Percentiles rank a stretch among this genome's conserved stretches.
These are phyloP conservation scores for Semaprochilodus insignis DNA, from an alignment of 2,797 vertebrate species.

Conservation along the genomic window DNA sequence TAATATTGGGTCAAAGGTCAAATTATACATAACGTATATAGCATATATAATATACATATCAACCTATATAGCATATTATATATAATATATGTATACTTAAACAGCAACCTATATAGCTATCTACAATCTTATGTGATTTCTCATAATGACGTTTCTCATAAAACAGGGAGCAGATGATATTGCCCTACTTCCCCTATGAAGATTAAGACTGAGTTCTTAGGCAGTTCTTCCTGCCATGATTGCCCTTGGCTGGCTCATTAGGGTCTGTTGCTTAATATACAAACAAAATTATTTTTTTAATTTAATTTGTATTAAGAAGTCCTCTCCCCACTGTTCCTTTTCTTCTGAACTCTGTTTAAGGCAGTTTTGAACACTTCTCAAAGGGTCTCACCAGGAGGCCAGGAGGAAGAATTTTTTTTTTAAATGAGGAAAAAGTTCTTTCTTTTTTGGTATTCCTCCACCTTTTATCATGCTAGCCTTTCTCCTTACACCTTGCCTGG, in stretches of 20 bases:
- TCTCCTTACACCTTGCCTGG: constrained; percentile 80
- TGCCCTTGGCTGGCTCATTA: background rate
- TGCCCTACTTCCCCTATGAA: no score
- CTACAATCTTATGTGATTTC: no score
- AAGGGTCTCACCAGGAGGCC: constrained; percentile 28
- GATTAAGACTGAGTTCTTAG: no score
- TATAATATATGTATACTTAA: no score
- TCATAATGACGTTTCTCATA: no score
- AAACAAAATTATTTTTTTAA: background rate
- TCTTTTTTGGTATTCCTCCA: constrained; percentile 61
- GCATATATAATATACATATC: no score
- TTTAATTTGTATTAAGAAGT: background rate
- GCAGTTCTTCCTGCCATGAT: background rate
- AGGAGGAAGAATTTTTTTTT: constrained; percentile 32
- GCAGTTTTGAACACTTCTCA: constrained; percentile 25
- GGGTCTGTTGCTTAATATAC: background rate
- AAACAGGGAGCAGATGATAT: no score
- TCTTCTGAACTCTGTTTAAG: background rate
- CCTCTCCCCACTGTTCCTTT: constrained; percentile 8
- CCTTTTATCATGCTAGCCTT: constrained; percentile 71
- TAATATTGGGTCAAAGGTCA: no score
- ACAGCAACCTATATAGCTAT: no score
- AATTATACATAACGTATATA: no score
- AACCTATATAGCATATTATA: no score
- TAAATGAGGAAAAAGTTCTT: constrained; percentile 81